Percentiles rank a stretch among this genome's conserved stretches.
Conservation (phyloP, 2,113 vertebrate species). For the Rhea pennata region DNA sequence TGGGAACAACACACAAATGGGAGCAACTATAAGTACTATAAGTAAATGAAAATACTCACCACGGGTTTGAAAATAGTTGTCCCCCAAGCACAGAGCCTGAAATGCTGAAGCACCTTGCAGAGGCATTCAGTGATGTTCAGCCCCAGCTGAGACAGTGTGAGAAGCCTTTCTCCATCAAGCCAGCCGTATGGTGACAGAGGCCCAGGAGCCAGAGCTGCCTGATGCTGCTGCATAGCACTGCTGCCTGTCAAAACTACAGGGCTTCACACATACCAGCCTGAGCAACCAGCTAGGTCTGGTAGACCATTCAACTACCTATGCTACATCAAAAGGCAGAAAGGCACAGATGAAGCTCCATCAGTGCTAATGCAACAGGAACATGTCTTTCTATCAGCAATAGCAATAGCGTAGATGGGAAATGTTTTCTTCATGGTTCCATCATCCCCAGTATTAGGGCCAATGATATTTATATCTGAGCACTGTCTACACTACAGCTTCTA, state of each 20-base stretch:
- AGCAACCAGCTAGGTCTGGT: not conserved
- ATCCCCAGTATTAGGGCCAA: rapidly evolving
- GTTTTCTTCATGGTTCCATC: not conserved
- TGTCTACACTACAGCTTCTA: not conserved
- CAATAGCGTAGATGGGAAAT: not conserved
- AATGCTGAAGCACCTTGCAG: not conserved
- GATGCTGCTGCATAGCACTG: not conserved
- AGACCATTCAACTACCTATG: not conserved
- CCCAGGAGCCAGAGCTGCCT: rapidly evolving
- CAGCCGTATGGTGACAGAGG: not conserved
- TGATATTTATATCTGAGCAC: not conserved
- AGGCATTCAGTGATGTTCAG: not conserved
- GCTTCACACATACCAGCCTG: not conserved
- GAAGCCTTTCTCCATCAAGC: not conserved
- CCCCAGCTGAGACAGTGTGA: not conserved
- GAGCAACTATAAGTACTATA: not conserved
- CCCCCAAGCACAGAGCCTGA: not conserved
- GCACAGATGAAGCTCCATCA: not conserved
- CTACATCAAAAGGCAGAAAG: not conserved
- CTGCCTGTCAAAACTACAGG: not conserved
- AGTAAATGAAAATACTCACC: not conserved
- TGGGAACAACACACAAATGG: not conserved
- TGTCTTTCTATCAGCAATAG: not conserved
- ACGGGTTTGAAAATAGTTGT: not conserved
- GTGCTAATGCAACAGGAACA: not conserved